These are phyloP conservation scores for Phataginus tricuspis DNA, from an alignment of 2,797 vertebrate genomes.

Conservation along the genomic window DNA sequence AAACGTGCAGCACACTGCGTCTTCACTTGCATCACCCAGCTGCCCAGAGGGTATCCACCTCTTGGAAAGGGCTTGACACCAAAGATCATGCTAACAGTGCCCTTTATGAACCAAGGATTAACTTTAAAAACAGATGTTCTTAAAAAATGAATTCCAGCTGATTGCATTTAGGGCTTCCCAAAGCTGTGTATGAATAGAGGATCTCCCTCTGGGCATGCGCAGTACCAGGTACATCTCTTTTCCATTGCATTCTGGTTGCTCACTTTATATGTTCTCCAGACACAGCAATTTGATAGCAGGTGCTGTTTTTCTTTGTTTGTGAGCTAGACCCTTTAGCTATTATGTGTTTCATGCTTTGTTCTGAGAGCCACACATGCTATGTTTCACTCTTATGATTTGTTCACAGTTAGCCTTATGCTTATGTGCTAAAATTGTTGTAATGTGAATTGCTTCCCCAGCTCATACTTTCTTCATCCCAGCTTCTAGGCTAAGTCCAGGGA, in stretches of 20 bases:
- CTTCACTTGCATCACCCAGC: not conserved
- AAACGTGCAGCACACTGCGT: not conserved
- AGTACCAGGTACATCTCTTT: not conserved
- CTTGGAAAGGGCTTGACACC: not conserved
- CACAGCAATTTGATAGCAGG: not conserved
- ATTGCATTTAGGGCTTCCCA: not conserved
- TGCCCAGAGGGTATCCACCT: not conserved
- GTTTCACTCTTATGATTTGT: not conserved
- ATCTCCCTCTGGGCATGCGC: not conserved
- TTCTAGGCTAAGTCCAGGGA: not conserved
- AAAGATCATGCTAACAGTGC: not conserved
- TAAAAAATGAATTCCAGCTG: constrained; percentile 29
- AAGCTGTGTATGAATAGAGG: not conserved
- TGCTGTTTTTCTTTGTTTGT: not conserved
- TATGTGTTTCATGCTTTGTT: not conserved
- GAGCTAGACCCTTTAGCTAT: not conserved
- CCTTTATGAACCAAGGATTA: not conserved
- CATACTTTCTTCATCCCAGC: not conserved
- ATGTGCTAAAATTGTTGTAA: not conserved
- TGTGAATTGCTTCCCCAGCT: not conserved
- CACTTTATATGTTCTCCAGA: not conserved
- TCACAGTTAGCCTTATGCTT: not conserved
- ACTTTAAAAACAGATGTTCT: constrained; percentile 13
- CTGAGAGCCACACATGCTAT: not conserved
- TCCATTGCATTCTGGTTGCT: not conserved